Base-by-base conservation (phyloP, 2,113 vertebrate genomes). In the Pteruthius melanotis region DNA sequence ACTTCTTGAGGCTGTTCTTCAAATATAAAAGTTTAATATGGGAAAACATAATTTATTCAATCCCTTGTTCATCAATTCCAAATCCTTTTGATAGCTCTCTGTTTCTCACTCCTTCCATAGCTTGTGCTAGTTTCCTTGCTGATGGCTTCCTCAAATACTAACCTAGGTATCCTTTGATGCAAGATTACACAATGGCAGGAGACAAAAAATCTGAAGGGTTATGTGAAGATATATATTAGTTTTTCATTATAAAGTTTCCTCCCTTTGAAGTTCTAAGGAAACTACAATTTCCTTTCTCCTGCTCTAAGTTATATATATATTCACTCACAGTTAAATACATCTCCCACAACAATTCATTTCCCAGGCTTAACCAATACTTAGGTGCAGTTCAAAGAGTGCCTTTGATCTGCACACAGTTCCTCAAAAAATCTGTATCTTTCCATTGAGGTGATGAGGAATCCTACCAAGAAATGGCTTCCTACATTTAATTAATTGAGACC, bases 201-300 rank as follows among this genome's bases (percentile, higher is more conserved):
- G 83, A 78, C 60, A 81, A 31, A 91, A 83, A 93, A 94, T 44
- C 83, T 77, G 47, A 71, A 94, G 31, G 52, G 19, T 61, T 93
- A 50, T 15, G 3, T 74, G 33, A 86, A 83, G 63, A 76, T 81
- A 40, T 52, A 37, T 96, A 63, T 93, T 91, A 70, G 59, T 9
- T 86, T 95, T 95, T 80, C 76, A 63, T 92, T 86, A 92, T 78
- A 60, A 83, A 80, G 39, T 86, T 95, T 92, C 85, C 92, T 90
- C 31, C 47, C 71, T 95, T 96, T 97, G 90, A 96, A 94, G 85
- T 94, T 88, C 65, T 83, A 92, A 92, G 90, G 85, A 96, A 95
- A 77, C 49, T 71, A 86, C 90, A 40, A 60, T 93, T 96, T 96
- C 93, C 93, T 96, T 94, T 93, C 90, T 88, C 47, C 64, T 93